phyloP scores from a whole-genome alignment of 2,888 invertebrate genomes.

The Polymixis flavicincta region DNA sequence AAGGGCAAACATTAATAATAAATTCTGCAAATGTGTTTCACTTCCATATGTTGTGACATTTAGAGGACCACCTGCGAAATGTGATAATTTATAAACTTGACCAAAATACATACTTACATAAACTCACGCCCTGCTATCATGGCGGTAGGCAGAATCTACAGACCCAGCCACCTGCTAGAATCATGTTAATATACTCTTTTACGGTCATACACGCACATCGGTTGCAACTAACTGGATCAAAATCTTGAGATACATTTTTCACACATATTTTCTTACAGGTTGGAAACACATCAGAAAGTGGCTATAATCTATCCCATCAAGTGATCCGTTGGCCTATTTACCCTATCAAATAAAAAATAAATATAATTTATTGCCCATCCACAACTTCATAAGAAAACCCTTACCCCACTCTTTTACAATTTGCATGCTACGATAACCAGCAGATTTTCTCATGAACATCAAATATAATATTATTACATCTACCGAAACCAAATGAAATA shows the following conservation, averaged over 20 bases:
- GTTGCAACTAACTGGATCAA: background rate
- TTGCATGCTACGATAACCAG: constrained; percentile 47
- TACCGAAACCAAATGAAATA: constrained; percentile 51
- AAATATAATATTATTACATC: constrained; percentile 57
- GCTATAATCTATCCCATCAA: background rate
- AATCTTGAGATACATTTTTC: background rate
- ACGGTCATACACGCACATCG: background rate
- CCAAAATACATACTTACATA: background rate
- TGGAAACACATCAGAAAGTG: background rate
- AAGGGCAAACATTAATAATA: constrained; percentile 44
- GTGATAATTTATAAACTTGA: constrained; percentile 2
- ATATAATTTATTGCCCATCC: constrained; percentile 14
- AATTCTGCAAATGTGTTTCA: constrained; percentile 35
- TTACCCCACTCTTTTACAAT: constrained; percentile 50
- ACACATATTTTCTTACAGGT: background rate
- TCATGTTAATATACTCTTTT: background rate
- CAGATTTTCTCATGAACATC: constrained; percentile 53
- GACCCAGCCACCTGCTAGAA: background rate
- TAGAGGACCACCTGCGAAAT: constrained; percentile 9
- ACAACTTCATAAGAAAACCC: constrained; percentile 24
- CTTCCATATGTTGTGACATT: constrained; percentile 3
- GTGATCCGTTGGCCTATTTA: background rate
- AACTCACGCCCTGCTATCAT: background rate
- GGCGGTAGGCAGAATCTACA: background rate
- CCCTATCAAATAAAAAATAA: background rate